Evolutionary conservation across 2,888 invertebrate species (phyloP).

Genomic region (Nomada ruficornis): DNA sequence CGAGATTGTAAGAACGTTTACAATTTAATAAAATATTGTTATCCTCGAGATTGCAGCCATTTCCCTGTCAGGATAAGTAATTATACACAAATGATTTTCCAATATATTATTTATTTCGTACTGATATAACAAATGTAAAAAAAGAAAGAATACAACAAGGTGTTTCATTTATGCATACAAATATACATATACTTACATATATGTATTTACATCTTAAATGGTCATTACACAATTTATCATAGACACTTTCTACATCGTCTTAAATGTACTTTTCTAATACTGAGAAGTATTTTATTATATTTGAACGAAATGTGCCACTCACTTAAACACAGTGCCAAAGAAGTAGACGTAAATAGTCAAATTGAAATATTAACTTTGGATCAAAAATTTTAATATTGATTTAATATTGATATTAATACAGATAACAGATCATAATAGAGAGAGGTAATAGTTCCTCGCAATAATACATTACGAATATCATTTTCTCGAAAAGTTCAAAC

Average conservation of each 20-base stretch:
- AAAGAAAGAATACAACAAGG: conserved; percentile 37
- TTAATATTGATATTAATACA: not conserved
- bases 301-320: not conserved
- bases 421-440: not conserved
- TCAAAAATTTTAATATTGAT: not conserved
- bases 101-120: conserved; percentile 44
- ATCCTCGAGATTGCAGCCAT: not conserved
- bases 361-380: not conserved
- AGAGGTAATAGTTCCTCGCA: not conserved
- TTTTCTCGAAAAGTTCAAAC: not conserved
- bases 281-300: conserved; percentile 18
- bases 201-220: conserved; percentile 47
- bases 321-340: conserved; percentile 5
- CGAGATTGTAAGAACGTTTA: conserved; percentile 29
- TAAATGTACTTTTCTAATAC: conserved; percentile 35
- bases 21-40: conserved; percentile 38
- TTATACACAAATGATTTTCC: conserved; percentile 2
- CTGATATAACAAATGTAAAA: conserved; percentile 47
- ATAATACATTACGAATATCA: not conserved
- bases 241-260: not conserved
- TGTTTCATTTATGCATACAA: conserved; percentile 25
- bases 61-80: not conserved
- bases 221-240: conserved; percentile 15
- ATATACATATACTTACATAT: conserved; percentile 13
- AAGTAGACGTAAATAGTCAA: not conserved